Evolutionary conservation across 1,140 invertebrate species (phyloP), one percentile per base, ranked within the genome.

Genomic region (Drosophila simulans): DNA sequence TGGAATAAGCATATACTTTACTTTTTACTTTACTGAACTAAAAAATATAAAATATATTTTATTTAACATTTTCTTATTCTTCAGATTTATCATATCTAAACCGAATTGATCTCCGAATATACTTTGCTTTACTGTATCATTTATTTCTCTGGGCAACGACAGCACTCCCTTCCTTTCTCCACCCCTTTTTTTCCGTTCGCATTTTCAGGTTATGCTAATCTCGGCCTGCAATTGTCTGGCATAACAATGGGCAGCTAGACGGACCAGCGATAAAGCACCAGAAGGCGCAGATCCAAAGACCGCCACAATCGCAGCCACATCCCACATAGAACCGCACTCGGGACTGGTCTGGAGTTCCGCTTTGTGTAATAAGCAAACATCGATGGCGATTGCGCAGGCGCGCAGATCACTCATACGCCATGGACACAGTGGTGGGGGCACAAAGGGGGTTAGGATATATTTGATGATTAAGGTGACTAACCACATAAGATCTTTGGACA

Each of bases 341-440:
- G 55, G 57, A 56, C 43, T 57, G 66, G 64, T 55, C 60, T 75
- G 60, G 72, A 88, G 83, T 88, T 88, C 83, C 83, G 83, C 83
- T 89, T 89, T 89, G 52, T 80, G 84, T 80, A 74, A 84, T 64
- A 89, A 76, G 63, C 64, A 57, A 68, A 59, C 56, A 65, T 75
- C 60, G 72, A 62, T 58, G 39, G 75, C 56, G 48, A 77, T 77
- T 77, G 58, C 60, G 70, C 70, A 76, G 72, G 51, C 60, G 70
- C 48, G 15, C 57, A 39, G 39, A 20, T 68, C 69, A 39, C 65
- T 53, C 46, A 52, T 25, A 58, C 31, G 42, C 35, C 11, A 13
- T 20, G 10, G 15, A 39, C 20, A 35, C 20, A 39, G 31, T 0
- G 3, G 58, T 66, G 35, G 45, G 25, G 45, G 5, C 34, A 1